These are phyloP conservation scores for Semibalanus balanoides DNA, from an alignment of 1,140 invertebrate genomes.

Conservation along the genomic window DNA sequence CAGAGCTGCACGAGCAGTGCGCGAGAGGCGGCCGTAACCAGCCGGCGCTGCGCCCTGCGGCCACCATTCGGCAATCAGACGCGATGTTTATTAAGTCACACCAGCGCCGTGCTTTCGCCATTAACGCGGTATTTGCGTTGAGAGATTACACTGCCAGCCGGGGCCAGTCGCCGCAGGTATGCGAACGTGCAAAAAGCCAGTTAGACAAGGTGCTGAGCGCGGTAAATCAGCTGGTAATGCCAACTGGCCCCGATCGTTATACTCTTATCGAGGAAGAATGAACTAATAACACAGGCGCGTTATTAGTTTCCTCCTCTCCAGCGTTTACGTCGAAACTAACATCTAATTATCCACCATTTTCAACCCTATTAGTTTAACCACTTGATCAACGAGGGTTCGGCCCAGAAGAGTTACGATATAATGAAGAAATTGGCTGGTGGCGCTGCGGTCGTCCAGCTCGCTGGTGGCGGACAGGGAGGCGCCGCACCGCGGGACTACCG, in stretches of 20 bases:
- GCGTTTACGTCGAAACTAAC: not conserved
- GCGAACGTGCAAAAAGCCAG: not conserved
- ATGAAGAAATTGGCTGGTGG: not conserved
- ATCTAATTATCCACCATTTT: constrained; percentile 2
- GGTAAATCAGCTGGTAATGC: not conserved
- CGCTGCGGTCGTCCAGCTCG: too few species aligned
- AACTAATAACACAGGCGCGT: not conserved
- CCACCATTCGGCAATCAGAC: not conserved
- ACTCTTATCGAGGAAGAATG: not conserved
- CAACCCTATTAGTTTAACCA: constrained; percentile 2
- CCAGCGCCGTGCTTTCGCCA: too few species aligned
- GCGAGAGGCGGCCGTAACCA: not conserved
- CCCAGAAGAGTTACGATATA: not conserved
- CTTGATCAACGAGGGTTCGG: constrained; percentile 1
- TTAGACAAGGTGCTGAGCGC: not conserved
- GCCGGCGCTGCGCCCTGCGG: too few species aligned
- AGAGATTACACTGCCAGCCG: not conserved
- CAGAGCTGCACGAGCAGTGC: not conserved
- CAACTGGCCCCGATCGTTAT: not conserved
- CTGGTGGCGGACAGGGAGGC: too few species aligned
- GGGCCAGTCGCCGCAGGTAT: not conserved
- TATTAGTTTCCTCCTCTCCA: not conserved
- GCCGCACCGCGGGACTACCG: too few species aligned
- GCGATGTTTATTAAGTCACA: not conserved
- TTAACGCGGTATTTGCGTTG: not conserved